phyloP scores from a whole-genome alignment of 2,888 invertebrate genomes.

The Tineola bisselliella region DNA sequence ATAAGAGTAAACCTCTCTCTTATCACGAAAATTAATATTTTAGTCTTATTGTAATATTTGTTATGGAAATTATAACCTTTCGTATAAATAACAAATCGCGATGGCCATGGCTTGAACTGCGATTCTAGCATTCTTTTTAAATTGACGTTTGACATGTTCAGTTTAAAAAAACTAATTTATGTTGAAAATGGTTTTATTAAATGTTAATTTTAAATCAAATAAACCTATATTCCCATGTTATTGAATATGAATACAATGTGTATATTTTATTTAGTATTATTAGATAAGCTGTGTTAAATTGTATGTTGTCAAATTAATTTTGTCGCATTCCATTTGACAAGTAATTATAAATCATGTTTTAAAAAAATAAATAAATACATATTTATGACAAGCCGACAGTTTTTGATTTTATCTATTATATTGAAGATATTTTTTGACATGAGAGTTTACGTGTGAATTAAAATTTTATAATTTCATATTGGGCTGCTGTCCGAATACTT shows the following conservation, averaged over 20 bases:
- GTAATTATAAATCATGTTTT: conserved; percentile 54
- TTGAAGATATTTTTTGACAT: no score
- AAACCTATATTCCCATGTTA: neutral
- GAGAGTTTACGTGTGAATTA: no score
- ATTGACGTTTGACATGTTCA: no score
- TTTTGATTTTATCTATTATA: conserved; percentile 22
- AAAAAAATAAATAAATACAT: conserved; percentile 48
- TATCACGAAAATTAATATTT: conserved; percentile 34
- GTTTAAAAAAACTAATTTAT: no score
- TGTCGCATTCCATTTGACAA: conserved; percentile 30
- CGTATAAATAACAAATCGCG: no score
- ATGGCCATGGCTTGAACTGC: no score
- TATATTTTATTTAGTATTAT: conserved; percentile 22
- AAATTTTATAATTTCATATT: no score
- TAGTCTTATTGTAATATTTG: neutral
- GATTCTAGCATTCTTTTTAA: no score
- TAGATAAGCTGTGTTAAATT: conserved; percentile 26
- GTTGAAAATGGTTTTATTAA: no score
- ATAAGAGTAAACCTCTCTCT: conserved; percentile 38
- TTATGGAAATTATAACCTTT: neutral
- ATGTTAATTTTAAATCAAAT: neutral
- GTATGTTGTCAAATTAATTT: conserved; percentile 50
- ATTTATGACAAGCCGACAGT: conserved; percentile 55
- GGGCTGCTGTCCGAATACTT: no score
- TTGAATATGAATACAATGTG: conserved; percentile 3